These are phyloP conservation scores for Patella vulgata DNA, from an alignment of 1,140 invertebrate species.

Conservation along the genomic window DNA sequence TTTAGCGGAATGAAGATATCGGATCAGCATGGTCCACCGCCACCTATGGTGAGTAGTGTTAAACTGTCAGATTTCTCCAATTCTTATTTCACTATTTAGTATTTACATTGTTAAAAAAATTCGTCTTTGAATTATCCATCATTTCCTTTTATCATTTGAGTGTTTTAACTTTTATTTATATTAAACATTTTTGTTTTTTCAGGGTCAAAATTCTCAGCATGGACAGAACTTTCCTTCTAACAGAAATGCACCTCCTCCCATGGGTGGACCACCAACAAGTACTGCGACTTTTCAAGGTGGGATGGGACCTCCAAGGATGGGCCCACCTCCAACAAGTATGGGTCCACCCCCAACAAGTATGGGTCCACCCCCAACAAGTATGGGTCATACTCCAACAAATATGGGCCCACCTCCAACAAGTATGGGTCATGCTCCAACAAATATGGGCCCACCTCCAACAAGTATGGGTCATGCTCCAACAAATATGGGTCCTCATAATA, in stretches of 20 bases:
- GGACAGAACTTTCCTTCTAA: too few relatives aligned
- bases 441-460: conserved; percentile 18
- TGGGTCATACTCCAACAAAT: neutral
- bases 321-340: conserved; percentile 20
- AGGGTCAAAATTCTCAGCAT: too few relatives aligned
- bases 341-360: conserved; percentile 19
- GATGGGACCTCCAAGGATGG: conserved; percentile 8
- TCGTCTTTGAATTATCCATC: too few relatives aligned
- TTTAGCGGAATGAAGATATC: conserved; percentile 2
- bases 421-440: conserved; percentile 22
- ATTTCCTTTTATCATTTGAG: too few relatives aligned
- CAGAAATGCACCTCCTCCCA: neutral
- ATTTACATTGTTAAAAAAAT: too few relatives aligned
- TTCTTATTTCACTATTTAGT: too few relatives aligned
- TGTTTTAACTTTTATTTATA: too few relatives aligned
- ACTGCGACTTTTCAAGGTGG: neutral
- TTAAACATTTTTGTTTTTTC: too few relatives aligned
- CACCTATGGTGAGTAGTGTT: too few relatives aligned
- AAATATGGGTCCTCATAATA: conserved; percentile 4
- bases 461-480: conserved; percentile 22
- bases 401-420: conserved; percentile 21
- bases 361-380: conserved; percentile 16
- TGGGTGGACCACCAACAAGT: neutral
- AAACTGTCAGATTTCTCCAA: too few relatives aligned
- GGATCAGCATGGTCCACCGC: neutral